These are phyloP conservation scores for Rhamnusium bicolor DNA, from an alignment of 2,888 invertebrate species.

Conservation along the genomic window DNA sequence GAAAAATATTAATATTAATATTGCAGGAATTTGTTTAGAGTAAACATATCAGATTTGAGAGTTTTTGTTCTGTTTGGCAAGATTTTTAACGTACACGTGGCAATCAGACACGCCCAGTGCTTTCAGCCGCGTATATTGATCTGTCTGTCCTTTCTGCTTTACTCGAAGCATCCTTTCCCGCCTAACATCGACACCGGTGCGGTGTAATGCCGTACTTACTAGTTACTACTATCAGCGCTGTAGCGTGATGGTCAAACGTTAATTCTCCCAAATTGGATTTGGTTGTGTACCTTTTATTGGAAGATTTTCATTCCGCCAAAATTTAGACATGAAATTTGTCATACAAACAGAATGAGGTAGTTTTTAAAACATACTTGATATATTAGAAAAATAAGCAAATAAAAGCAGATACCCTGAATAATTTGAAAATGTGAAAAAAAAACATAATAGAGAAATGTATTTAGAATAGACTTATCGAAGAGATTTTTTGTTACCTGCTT, in stretches of 20 bases:
- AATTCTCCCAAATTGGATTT: neutral
- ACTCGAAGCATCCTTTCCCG: slow-evolving; percentile 29
- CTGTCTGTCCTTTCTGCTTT: slow-evolving; percentile 37
- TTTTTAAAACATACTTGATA: no score
- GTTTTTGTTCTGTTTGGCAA: neutral
- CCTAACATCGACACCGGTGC: slow-evolving; percentile 11
- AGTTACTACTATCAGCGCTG: neutral
- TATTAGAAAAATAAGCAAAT: no score
- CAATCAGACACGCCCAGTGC: slow-evolving; percentile 45
- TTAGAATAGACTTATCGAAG: no score
- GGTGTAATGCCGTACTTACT: neutral
- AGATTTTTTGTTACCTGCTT: no score
- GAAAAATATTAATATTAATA: neutral
- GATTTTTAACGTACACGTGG: slow-evolving; percentile 14
- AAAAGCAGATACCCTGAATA: no score
- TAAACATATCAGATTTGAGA: neutral
- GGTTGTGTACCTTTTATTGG: no score
- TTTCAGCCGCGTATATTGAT: slow-evolving; percentile 45
- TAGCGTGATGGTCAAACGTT: neutral
- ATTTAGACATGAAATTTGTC: no score
- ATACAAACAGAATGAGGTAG: no score
- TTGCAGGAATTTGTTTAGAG: no score
- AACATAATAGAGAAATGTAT: no score
- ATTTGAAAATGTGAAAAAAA: no score
- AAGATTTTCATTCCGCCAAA: no score